Base-by-base conservation (phyloP, 2,797 vertebrate genomes). In the Lophius americanus region DNA sequence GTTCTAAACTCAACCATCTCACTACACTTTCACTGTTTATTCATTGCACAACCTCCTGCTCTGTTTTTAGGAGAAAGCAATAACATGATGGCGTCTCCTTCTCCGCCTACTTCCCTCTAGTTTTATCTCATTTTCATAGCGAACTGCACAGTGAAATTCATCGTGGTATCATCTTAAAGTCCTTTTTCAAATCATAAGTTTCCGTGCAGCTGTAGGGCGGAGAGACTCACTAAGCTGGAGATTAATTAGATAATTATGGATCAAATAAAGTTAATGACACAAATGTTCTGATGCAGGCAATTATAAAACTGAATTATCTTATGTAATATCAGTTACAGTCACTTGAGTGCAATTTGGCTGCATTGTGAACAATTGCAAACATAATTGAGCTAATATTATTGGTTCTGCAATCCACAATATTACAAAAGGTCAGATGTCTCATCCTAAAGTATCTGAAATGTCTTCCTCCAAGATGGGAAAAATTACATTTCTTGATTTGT, bases 391-490 rank as follows among this genome's bases (percentile, higher is more conserved):
- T 11, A 47, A 47, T 53, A 47, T 8, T 3, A 37, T 9, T 55
- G 9, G 14, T 32, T 55, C 11, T 42, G 6, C 37, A 47, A 32
- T 41, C 46, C n/a, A 42, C 1, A 23, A 23, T 23, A 23, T 23
- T 23, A 23, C 23, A 23, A 23, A 23, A 23, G 23, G 23, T 46
- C 67, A 85, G 71, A 77, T 85, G 77, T 83, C 78, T 81, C 70
- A 85, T 78, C 81, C 61, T 51, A 58, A 60, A 72, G 78, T 68
- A 82, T 83, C 85, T 82, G 10, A 82, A 84, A 79, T 66, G 62
- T 79, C 68, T 85, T 75, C 68, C 67, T 72, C 50, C 41, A 9
- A 77, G 78, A 66, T 78, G 63, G 61, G 64, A 23, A 60, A 79
- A 79, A 85, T 76, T 56, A 50, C 73, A 81, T 80, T 53, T 6